Evolutionary conservation across 2,113 vertebrate genomes (phyloP).

Genomic region (Potamarius usumacintae): DNA sequence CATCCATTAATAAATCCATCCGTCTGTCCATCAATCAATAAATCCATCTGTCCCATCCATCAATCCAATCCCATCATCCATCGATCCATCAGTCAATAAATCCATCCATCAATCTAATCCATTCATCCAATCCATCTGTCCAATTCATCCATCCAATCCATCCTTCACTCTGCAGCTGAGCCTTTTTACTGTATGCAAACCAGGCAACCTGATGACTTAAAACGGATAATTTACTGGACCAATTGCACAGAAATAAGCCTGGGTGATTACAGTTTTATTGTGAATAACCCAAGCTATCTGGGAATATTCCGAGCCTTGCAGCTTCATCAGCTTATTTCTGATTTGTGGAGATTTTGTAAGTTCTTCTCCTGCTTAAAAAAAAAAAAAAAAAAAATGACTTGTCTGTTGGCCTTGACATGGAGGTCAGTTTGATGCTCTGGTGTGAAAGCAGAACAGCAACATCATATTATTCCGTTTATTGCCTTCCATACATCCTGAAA

Average conservation of each 20-base stretch:
- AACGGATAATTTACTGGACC: background rate
- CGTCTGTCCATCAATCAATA: no score
- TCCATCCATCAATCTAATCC: no score
- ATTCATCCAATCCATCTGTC: no score
- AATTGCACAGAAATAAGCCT: background rate
- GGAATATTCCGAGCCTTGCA: background rate
- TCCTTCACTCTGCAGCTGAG: background rate
- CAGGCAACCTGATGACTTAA: background rate
- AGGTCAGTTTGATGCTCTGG: background rate
- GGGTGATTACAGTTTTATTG: background rate
- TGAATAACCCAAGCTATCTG: background rate
- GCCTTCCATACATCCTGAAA: background rate
- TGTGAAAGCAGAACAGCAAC: background rate
- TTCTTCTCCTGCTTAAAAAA: background rate
- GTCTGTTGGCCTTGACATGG: background rate
- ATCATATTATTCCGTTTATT: background rate
- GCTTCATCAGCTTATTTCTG: background rate
- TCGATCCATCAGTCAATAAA: no score
- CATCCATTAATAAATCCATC: no score
- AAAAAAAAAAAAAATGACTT: background rate
- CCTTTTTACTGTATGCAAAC: background rate
- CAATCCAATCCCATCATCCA: no score
- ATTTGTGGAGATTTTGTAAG: background rate
- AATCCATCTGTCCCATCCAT: no score
- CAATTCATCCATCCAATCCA: no score